Conservation (phyloP, 2,888 invertebrate species). For the Stenoptilia bipunctidactyla region DNA sequence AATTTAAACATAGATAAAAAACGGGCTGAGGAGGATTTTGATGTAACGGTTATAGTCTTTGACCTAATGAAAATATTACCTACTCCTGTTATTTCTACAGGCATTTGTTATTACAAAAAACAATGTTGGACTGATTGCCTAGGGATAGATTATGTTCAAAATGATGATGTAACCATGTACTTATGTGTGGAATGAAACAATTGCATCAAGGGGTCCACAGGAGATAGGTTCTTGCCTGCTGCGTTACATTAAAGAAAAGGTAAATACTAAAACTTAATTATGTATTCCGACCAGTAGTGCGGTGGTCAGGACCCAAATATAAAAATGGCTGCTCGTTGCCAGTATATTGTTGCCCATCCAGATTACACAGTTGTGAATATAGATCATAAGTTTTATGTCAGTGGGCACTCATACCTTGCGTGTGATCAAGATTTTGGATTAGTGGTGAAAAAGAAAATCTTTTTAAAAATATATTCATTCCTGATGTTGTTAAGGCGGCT, state of each 20-base stretch:
- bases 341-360: slow-evolving; percentile 8
- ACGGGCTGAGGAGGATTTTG: no score
- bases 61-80: slow-evolving; percentile 18
- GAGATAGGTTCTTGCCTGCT: slow-evolving; percentile 21
- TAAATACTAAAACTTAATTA: slow-evolving; percentile 10
- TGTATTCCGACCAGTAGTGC: slow-evolving; percentile 11
- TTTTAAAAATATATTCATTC: slow-evolving; percentile 3
- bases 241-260: slow-evolving; percentile 15
- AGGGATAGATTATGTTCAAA: slow-evolving; percentile 13
- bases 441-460: slow-evolving; percentile 5
- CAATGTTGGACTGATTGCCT: slow-evolving; percentile 15
- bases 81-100: slow-evolving; percentile 15
- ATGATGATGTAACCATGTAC: slow-evolving; percentile 14
- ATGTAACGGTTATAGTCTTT: slow-evolving; percentile 14
- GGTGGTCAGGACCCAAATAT: slow-evolving; percentile 10
- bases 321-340: slow-evolving; percentile 13
- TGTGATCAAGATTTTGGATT: no score
- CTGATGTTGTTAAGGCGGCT: slow-evolving; percentile 1
- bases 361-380: slow-evolving; percentile 9
- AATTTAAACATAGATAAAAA: slow-evolving; percentile 12
- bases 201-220: slow-evolving; percentile 19
- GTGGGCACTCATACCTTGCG: slow-evolving; percentile 10
- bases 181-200: slow-evolving; percentile 20
- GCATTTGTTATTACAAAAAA: slow-evolving; percentile 19
- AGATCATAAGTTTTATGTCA: slow-evolving; percentile 13